Base-by-base conservation (phyloP, 2,113 vertebrate species). In the Casuarius casuarius region DNA sequence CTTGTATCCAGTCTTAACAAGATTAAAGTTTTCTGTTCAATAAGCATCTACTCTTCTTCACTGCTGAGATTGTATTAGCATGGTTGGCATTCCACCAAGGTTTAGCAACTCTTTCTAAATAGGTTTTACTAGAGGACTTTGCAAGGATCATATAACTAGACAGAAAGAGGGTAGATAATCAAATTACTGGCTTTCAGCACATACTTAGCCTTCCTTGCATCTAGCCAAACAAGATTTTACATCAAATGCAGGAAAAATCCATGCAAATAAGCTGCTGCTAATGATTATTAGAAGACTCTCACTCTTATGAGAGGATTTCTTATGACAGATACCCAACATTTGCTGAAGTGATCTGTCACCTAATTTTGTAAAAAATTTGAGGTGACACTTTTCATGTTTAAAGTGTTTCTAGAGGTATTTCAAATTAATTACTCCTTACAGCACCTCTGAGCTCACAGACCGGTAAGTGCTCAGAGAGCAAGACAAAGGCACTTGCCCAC, bases 111-210 rank as follows among this genome's bases (percentile, higher is more conserved):
- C 92, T 94, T 94, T 91, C 62, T 83, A 88, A 97, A 68, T 80
- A 81, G 87, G 79, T 91, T 96, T 94, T 91, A 96, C 95, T 92
- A 95, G 96, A 96, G 92, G 92, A 92, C 91, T 94, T 89, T 5
- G 62, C 61, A 40, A 88, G 90, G 93, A 96, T 96, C 91, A 82
- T 94, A 61, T 96, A 89, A 92, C 95, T 92, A 92, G 93, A 89
- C 80, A 91, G 87, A 97, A 94, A 84, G 86, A 87, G 88, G 85
- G 94, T 31, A 95, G 95, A 94, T 96, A 97, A 97, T 96, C 96
- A 94, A 97, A 96, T 97, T 95, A 97, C 95, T 93, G 94, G 70
- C 90, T 90, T 95, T 97, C 83, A 96, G 96, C 93, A 83, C 77
- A 85, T 90, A 92, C 81, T 95, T 81, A 95, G 84, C 84, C 89